Base-by-base conservation (phyloP, 2,888 invertebrate genomes). In the Aspidiotus destructor region DNA sequence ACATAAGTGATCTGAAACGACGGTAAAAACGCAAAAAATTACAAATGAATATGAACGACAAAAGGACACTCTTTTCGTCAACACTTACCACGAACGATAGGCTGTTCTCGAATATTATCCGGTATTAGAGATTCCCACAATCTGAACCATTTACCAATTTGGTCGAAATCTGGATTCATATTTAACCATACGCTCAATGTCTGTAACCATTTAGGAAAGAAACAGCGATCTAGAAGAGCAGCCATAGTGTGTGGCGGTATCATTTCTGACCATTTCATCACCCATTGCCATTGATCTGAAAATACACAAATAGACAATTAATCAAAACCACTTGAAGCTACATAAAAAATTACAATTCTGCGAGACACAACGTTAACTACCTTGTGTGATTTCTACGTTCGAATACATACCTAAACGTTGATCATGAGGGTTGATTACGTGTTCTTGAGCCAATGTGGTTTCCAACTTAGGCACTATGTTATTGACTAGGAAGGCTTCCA, bases 141-240 rank as follows among this genome's bases (percentile, higher is more conserved):
- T 17, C 78, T 76, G 74, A 90, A 93, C 92, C 67, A 78, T 69
- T 86, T 85, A 0, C 90, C 89, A 41, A 97, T 89, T 78, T 97
- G 92, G 41, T 88, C 86, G 76, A 89, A 94, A 75, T 92, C 88
- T 0, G 94, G 94, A 73, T 86, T 84, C 73, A 92, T 88, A 79
- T 90, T 92, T 60, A 99, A 82, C 98, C 98, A 99, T 65, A 89
- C 80, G 0, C 88, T 87, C 48, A 91, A 79, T 17, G 88, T 87
- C 74, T 88, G 88, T 72, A 92, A 81, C 93, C 93, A 94, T 75
- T 92, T 88, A 0, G 97, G 96, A 76, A 99, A 92, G 80, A 99
- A 92, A 74, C 85, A 85, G 73, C 92, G 89, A 73, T 91, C 88
- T 8, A 99, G 82, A 8, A 98, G 77, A 41, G 86, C 84, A 0